Percentiles rank a stretch among this genome's conserved stretches.
Evolutionary conservation across 2,888 invertebrate genomes (phyloP).

Genomic region (Amphipyra berbera): DNA sequence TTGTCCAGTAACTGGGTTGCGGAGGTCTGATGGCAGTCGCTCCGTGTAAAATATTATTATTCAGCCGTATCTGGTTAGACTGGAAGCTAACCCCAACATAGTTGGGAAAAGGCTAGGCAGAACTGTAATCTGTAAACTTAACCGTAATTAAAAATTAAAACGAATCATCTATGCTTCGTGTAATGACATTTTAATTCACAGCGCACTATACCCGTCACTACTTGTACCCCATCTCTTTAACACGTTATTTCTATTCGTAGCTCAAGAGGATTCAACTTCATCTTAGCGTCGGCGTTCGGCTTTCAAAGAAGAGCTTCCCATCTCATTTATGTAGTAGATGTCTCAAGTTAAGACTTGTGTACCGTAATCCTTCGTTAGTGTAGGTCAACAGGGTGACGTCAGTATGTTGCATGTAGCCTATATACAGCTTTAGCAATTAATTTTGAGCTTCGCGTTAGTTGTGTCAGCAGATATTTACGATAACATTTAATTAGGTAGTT

Average conservation of each 20-base stretch:
- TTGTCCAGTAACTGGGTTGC: no score
- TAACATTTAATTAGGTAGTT: no score
- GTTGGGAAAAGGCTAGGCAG: no score
- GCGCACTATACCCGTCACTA: constrained; percentile 17
- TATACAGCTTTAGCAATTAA: constrained; percentile 5
- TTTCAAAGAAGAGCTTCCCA: constrained; percentile 56
- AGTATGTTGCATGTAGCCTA: constrained; percentile 42
- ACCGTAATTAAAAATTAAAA: no score
- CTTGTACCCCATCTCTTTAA: constrained; percentile 36
- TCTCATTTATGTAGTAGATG: constrained; percentile 60
- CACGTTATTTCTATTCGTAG: constrained; percentile 55
- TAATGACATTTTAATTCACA: not conserved
- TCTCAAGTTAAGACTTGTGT: constrained; percentile 45
- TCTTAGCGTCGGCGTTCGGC: constrained; percentile 46
- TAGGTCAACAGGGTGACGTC: constrained; percentile 40
- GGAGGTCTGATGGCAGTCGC: no score
- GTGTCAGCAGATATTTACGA: no score
- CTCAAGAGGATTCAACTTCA: constrained; percentile 55
- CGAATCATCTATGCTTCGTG: no score
- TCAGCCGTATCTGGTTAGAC: not conserved
- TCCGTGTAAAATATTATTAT: no score
- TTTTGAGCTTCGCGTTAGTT: constrained; percentile 3
- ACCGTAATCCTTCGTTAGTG: constrained; percentile 51
- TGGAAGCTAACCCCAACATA: no score
- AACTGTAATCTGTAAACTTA: no score